Percentiles rank a stretch among this genome's conserved stretches.
Evolutionary conservation across 2,113 vertebrate species (phyloP).

Genomic region (Psophia crepitans): DNA sequence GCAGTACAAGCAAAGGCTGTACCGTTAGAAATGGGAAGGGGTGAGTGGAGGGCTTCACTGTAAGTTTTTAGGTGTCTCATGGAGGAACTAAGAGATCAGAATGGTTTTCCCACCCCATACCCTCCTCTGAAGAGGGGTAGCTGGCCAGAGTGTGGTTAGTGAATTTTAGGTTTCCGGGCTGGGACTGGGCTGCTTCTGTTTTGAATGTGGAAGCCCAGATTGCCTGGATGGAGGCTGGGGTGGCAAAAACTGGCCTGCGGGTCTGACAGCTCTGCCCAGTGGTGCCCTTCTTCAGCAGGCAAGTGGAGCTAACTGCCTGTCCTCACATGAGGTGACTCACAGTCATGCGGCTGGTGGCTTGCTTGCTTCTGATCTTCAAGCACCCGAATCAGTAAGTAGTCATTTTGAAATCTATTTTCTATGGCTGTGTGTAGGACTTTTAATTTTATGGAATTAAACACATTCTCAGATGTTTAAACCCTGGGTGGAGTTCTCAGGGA

Average conservation of each 20-base stretch:
- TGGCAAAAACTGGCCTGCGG: neutral
- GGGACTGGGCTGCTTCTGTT: neutral
- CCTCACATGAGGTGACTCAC: neutral
- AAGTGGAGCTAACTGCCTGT: neutral
- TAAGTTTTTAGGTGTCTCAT: neutral
- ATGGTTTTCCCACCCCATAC: neutral
- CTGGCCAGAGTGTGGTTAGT: neutral
- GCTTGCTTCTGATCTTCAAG: neutral
- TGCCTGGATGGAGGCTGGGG: neutral
- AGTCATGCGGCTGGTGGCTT: neutral
- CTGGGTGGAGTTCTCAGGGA: neutral
- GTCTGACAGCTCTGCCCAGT: neutral
- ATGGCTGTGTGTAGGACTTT: neutral
- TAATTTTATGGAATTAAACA: neutral
- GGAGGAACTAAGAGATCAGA: neutral
- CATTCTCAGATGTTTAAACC: neutral
- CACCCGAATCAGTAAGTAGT: neutral
- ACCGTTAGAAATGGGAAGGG: neutral
- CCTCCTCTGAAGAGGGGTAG: neutral
- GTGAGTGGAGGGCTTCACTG: neutral
- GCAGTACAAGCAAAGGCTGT: neutral
- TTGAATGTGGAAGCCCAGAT: neutral
- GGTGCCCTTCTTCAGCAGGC: neutral
- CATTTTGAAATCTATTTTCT: neutral
- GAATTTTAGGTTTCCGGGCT: neutral